A percentile compares a stretch with the other conserved stretches of the same genome.
Conservation (phyloP, 1,140 invertebrate species). For the Mamestra configurata region DNA sequence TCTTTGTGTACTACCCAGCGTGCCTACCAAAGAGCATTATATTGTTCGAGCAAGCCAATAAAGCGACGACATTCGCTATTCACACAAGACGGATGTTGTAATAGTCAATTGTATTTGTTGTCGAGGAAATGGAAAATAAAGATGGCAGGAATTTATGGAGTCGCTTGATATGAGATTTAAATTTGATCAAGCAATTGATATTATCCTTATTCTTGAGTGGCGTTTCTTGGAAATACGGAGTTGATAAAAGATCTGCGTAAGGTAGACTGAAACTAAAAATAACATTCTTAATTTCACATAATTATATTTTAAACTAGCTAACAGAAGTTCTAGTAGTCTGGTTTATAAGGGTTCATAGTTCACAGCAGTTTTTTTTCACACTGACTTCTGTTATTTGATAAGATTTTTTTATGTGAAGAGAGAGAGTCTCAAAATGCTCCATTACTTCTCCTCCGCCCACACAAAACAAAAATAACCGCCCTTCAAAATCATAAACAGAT, state of each 20-base stretch:
- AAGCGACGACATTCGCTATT: slow-evolving; percentile 52
- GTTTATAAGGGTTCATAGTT: no score
- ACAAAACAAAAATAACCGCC: slow-evolving; percentile 11
- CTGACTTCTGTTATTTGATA: no score
- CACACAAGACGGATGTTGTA: slow-evolving; percentile 43
- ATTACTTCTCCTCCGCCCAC: no score
- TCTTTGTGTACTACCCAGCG: slow-evolving; percentile 68
- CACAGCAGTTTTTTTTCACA: no score
- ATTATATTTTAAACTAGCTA: no score
- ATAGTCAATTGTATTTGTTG: slow-evolving; percentile 43
- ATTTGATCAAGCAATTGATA: background rate
- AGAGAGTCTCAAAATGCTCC: background rate
- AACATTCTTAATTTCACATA: no score
- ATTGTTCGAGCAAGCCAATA: slow-evolving; percentile 51
- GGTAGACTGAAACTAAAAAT: background rate
- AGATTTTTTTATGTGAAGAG: no score
- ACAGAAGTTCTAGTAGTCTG: no score
- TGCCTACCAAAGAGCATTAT: slow-evolving; percentile 59
- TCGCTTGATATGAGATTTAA: slow-evolving; percentile 10
- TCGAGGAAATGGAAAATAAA: slow-evolving; percentile 38
- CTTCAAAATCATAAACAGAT: slow-evolving; percentile 33
- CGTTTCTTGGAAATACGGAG: background rate
- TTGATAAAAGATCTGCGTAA: background rate
- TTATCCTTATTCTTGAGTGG: background rate
- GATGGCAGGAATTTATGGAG: slow-evolving; percentile 11